Evolutionary conservation across 1,140 invertebrate genomes (phyloP), one percentile per base, ranked within the genome.

Genomic region (Periplaneta americana): DNA sequence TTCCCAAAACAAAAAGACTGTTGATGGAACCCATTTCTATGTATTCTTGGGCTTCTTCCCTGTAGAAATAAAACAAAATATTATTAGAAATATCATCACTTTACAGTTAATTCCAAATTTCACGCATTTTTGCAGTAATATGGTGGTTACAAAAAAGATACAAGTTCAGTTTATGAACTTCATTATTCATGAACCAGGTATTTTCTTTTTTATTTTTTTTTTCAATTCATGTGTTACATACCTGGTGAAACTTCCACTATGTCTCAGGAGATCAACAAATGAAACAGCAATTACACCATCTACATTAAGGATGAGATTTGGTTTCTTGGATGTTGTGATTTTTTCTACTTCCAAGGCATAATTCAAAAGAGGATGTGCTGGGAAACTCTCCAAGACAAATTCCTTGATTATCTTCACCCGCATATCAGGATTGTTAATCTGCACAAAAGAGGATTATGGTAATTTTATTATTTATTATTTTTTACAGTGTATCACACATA

Each of bases 341-440:
- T 99, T 98, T 86, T 99, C 99, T 28, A 99, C 98, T 90, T 99
- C 97, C 2, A 99, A 89, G 2, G 98, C 98, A 89, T 99, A 99
- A 84, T 96, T 92, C 6, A 99, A 91, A 1, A 99, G 90, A 0
- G 98, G 98, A 83, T 96, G 98, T 0, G 93, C 91, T 1, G 97
- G 97, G 90, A 99, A 99, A 85, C 98, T 94, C 82, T 97, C 94
- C 88, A 97, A 91, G 0, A 98, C 98, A 88, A 96, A 99, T 85
- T 99, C 96, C 87, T 99, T 99, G 83, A 99, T 94, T 80, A 99
- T 96, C 85, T 98, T 97, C 0, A 97, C 99, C 83, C 99, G 91
- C 91, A 98, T 98, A 89, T 99, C 99, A 1, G 99, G 99, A 90
- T 99, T 99, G 89, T 99, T 99, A 80, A 99, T 96, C 93, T 94